These are phyloP conservation scores for Chrysoperla carnea DNA, from an alignment of 1,140 invertebrate species.

Conservation along the genomic window DNA sequence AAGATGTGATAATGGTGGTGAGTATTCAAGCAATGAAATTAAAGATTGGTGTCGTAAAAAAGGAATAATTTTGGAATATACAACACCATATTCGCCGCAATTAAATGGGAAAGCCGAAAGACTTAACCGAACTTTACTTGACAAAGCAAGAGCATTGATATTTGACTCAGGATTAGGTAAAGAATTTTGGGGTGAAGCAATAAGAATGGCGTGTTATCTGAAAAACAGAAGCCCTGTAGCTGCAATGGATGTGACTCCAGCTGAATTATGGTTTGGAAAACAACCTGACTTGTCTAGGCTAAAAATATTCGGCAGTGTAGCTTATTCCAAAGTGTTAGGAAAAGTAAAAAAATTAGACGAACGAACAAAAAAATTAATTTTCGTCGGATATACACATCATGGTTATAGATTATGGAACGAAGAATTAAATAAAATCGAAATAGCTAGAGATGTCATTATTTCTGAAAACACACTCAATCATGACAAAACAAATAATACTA, in stretches of 20 bases:
- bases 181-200: constrained; percentile 16
- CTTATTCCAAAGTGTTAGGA: constrained; percentile 6
- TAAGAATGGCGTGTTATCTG: constrained; percentile 10
- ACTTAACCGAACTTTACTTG: constrained; percentile 17
- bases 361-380: no score
- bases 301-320: constrained; percentile 12
- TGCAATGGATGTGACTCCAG: constrained; percentile 9
- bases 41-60: constrained; percentile 10
- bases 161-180: constrained; percentile 8
- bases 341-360: constrained; percentile 4
- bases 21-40: constrained; percentile 13
- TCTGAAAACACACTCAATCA: no score
- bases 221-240: constrained; percentile 11
- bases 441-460: no score
- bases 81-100: constrained; percentile 16
- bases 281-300: constrained; percentile 13
- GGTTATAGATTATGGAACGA: no score
- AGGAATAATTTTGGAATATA: constrained; percentile 10
- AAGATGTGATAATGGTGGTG: constrained; percentile 12
- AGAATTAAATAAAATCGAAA: no score
- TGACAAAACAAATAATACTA: no score
- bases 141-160: constrained; percentile 17
- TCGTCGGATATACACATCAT: no score
- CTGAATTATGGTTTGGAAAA: constrained; percentile 14
- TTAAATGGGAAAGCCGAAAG: constrained; percentile 22